Evolutionary conservation across 2,888 invertebrate species (phyloP).

Genomic region (Latheticus oryzae): DNA sequence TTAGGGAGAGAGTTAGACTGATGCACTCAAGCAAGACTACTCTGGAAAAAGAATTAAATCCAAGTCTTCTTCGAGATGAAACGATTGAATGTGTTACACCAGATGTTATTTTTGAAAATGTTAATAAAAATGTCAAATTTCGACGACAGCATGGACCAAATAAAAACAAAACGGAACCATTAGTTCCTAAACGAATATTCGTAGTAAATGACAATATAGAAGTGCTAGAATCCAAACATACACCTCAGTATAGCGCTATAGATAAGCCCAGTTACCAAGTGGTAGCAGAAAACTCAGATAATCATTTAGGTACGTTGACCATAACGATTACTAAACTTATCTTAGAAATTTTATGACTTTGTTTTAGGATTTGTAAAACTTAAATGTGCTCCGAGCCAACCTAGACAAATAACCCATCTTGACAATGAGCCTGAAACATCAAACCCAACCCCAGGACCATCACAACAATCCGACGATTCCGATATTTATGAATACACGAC

Average conservation of each 20-base stretch:
- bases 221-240: constrained; percentile 74
- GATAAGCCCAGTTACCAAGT: constrained; percentile 75
- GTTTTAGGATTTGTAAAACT: constrained; percentile 30
- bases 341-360: not conserved
- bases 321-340: too few relatives aligned
- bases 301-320: constrained; percentile 53
- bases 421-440: not conserved
- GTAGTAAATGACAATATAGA: constrained; percentile 81
- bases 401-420: constrained; percentile 1
- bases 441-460: constrained; percentile 36
- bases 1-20: constrained; percentile 69
- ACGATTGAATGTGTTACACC: constrained; percentile 76
- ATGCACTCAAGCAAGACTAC: constrained; percentile 58
- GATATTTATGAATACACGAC: constrained; percentile 70
- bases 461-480: constrained; percentile 30
- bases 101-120: constrained; percentile 76
- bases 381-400: constrained; percentile 29
- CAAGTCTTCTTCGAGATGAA: constrained; percentile 67
- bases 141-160: constrained; percentile 63
- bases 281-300: constrained; percentile 69
- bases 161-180: constrained; percentile 66
- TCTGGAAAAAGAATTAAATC: constrained; percentile 68
- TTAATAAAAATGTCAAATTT: constrained; percentile 73
- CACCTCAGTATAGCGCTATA: constrained; percentile 70
- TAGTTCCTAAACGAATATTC: constrained; percentile 74